phyloP scores from a whole-genome alignment of 2,797 vertebrate genomes.

The Microchirus variegatus region DNA sequence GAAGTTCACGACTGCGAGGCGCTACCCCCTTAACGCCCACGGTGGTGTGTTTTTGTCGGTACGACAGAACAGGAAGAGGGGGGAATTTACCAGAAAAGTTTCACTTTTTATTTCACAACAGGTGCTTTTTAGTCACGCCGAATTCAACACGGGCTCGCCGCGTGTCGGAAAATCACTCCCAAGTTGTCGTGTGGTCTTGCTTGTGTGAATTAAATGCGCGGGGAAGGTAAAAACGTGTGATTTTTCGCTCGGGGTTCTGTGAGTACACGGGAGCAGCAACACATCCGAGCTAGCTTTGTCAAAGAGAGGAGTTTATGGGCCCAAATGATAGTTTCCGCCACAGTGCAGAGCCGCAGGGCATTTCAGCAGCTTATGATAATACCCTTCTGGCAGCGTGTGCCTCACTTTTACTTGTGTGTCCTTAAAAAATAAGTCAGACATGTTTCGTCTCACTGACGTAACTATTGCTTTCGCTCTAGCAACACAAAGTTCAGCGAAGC shows the following conservation, averaged over 20 bases:
- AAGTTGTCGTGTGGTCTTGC: accelerated
- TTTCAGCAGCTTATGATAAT: not conserved
- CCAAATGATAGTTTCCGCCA: slow-evolving; percentile 11
- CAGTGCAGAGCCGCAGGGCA: not conserved
- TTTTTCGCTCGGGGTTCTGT: slow-evolving; percentile 23
- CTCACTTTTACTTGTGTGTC: slow-evolving; percentile 1
- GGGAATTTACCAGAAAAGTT: slow-evolving; percentile 27
- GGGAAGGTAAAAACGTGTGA: not conserved
- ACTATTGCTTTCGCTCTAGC: slow-evolving; percentile 34
- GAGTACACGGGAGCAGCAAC: not conserved
- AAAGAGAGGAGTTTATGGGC: slow-evolving; percentile 34
- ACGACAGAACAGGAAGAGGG: not conserved
- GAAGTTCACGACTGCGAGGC: slow-evolving; percentile 21
- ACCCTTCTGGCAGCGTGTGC: not conserved
- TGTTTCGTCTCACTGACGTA: slow-evolving; percentile 1
- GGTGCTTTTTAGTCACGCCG: slow-evolving; percentile 9
- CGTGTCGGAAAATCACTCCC: accelerated
- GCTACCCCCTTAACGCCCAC: not conserved
- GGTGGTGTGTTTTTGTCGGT: not conserved
- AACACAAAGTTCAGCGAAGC: slow-evolving; percentile 24
- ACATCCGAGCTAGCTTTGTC: slow-evolving; percentile 30
- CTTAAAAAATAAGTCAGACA: not conserved
- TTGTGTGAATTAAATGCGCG: not conserved
- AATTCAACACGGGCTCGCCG: slow-evolving; percentile 1
- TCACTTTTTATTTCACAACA: accelerated